These are phyloP conservation scores for Anolis apletophallus DNA, from an alignment of 2,797 vertebrate genomes.

Conservation along the genomic window DNA sequence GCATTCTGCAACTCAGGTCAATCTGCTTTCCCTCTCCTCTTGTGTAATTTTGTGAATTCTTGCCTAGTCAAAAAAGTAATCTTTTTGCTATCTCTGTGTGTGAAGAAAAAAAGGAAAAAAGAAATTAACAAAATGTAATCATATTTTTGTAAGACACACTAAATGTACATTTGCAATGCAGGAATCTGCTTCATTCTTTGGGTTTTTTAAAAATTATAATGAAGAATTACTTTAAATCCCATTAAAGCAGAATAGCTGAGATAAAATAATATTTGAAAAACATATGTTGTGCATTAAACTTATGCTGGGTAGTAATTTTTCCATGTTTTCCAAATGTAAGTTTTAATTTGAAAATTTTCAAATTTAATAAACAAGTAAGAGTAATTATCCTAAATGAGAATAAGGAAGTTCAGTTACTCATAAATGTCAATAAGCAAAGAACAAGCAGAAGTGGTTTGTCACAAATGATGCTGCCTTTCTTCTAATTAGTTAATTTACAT, in stretches of 20 bases:
- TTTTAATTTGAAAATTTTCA: slow-evolving; percentile 50
- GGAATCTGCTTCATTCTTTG: background rate
- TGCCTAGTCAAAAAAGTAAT: slow-evolving; percentile 61
- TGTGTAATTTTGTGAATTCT: slow-evolving; percentile 47
- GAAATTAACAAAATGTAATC: slow-evolving; percentile 24
- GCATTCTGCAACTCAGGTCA: slow-evolving; percentile 62
- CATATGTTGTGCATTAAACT: background rate
- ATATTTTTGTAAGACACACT: slow-evolving; percentile 14
- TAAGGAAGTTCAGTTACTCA: slow-evolving; percentile 74
- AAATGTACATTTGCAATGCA: background rate
- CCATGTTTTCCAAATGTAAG: slow-evolving; percentile 16
- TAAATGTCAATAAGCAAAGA: slow-evolving; percentile 78
- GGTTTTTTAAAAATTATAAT: slow-evolving; percentile 20
- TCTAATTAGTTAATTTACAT: slow-evolving; percentile 87
- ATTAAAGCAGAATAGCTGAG: background rate
- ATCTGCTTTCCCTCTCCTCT: slow-evolving; percentile 29
- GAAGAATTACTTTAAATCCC: background rate
- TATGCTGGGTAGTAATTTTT: slow-evolving; percentile 22
- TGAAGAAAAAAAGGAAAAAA: slow-evolving; percentile 27
- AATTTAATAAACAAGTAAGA: slow-evolving; percentile 50
- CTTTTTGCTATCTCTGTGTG: background rate
- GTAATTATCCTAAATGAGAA: slow-evolving; percentile 69
- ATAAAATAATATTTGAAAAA: slow-evolving; percentile 24
- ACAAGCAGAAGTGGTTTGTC: slow-evolving; percentile 77
- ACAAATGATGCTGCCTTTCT: slow-evolving; percentile 79